These are phyloP conservation scores for Podilymbus podiceps DNA, from an alignment of 2,113 vertebrate genomes.

Conservation along the genomic window DNA sequence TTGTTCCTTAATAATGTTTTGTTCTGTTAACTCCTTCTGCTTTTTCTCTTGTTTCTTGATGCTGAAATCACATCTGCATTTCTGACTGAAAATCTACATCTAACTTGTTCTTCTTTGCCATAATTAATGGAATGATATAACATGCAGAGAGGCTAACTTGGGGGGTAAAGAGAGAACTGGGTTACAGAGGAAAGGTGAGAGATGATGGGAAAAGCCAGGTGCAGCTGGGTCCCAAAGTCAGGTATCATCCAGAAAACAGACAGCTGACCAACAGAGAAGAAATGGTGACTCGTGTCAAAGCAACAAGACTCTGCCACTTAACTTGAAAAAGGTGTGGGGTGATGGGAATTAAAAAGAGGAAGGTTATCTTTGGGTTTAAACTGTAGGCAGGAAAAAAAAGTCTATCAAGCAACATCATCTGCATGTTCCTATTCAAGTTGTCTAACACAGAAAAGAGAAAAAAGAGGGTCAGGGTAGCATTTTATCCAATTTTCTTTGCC, in stretches of 20 bases:
- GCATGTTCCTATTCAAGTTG: background rate
- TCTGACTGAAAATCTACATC: background rate
- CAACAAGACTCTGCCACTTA: background rate
- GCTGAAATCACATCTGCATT: background rate
- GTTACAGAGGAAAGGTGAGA: background rate
- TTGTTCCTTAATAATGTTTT: background rate
- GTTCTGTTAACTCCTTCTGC: background rate
- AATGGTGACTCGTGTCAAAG: background rate
- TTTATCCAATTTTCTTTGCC: background rate
- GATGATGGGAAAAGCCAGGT: background rate
- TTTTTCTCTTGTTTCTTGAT: background rate
- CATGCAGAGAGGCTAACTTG: background rate
- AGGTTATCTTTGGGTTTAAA: background rate
- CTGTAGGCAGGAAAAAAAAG: background rate
- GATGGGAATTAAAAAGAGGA: background rate
- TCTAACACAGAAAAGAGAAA: background rate
- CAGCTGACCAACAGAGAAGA: background rate
- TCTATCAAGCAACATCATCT: background rate
- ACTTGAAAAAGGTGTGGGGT: background rate
- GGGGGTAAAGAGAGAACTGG: background rate
- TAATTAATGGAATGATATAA: background rate
- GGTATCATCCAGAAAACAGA: background rate
- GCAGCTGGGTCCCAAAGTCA: background rate
- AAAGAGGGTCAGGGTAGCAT: background rate
- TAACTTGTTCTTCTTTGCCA: background rate